Percentiles rank a stretch among this genome's conserved stretches.
These are phyloP conservation scores for Sitta europaea DNA, from an alignment of 2,113 vertebrate species.

Conservation along the genomic window DNA sequence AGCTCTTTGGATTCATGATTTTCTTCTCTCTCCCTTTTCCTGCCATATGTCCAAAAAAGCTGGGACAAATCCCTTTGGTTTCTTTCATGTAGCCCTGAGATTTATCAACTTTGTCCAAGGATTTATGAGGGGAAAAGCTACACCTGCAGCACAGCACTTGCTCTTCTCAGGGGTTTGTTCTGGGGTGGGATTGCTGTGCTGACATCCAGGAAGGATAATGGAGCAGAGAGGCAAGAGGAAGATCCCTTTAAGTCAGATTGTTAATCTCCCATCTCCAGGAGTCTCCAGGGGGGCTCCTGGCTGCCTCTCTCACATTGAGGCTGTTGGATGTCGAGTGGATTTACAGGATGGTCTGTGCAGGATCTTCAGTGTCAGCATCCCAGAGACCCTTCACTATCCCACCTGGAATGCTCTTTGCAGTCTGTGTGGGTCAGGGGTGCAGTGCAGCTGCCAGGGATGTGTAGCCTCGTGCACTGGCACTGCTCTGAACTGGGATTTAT, in stretches of 20 bases:
- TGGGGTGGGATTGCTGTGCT: neutral
- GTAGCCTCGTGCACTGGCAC: fast-evolving
- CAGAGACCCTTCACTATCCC: neutral
- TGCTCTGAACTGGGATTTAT: neutral
- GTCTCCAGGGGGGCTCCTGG: neutral
- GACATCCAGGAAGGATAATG: neutral
- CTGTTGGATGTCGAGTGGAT: neutral
- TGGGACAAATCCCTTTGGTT: neutral
- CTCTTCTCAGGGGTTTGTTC: neutral
- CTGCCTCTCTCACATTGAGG: neutral
- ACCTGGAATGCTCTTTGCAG: neutral
- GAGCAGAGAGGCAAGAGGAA: neutral
- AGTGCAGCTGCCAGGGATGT: neutral
- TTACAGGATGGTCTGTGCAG: neutral
- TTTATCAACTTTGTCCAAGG: neutral
- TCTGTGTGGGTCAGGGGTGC: neutral
- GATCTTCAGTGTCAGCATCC: neutral
- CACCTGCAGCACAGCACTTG: too few relatives aligned
- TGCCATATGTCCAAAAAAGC: fast-evolving
- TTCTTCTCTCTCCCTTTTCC: neutral
- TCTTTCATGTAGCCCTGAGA: neutral
- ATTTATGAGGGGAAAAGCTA: neutral
- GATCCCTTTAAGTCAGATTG: neutral
- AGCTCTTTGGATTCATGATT: neutral
- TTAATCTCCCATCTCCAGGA: neutral